Percentiles rank a stretch among this genome's conserved stretches.
Conservation (phyloP, 53 echinoderm and acorn worm genomes). For the Paracentrotus lividus region DNA sequence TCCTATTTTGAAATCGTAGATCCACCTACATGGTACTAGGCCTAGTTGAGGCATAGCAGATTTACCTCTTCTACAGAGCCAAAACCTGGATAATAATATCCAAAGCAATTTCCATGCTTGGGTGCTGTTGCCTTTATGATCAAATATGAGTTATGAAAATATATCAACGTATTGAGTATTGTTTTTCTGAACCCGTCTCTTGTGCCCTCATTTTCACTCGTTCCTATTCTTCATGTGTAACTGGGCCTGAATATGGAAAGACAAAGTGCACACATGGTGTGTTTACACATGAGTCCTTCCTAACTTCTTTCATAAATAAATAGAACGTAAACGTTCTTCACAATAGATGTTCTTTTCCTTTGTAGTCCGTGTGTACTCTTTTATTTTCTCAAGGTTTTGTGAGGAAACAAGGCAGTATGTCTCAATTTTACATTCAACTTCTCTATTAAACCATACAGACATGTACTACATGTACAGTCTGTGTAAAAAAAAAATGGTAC, state of each 20-base stretch:
- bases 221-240: background rate
- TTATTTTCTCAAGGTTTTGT: background rate
- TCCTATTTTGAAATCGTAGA: too few relatives aligned
- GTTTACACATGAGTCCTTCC: slow-evolving; percentile 3
- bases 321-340: background rate
- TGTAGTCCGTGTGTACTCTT: background rate
- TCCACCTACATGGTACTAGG: too few relatives aligned
- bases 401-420: background rate
- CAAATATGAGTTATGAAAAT: too few relatives aligned
- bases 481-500: too few relatives aligned
- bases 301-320: background rate
- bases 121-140: too few relatives aligned
- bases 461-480: too few relatives aligned
- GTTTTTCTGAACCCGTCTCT: background rate
- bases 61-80: too few relatives aligned
- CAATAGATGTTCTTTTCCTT: background rate
- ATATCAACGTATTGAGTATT: too few relatives aligned
- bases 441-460: too few relatives aligned
- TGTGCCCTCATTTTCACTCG: background rate
- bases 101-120: too few relatives aligned
- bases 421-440: background rate
- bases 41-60: too few relatives aligned
- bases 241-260: background rate
- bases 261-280: background rate
- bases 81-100: too few relatives aligned